Conservation (phyloP, 2,113 vertebrate genomes). For the Regulus satrapa region DNA sequence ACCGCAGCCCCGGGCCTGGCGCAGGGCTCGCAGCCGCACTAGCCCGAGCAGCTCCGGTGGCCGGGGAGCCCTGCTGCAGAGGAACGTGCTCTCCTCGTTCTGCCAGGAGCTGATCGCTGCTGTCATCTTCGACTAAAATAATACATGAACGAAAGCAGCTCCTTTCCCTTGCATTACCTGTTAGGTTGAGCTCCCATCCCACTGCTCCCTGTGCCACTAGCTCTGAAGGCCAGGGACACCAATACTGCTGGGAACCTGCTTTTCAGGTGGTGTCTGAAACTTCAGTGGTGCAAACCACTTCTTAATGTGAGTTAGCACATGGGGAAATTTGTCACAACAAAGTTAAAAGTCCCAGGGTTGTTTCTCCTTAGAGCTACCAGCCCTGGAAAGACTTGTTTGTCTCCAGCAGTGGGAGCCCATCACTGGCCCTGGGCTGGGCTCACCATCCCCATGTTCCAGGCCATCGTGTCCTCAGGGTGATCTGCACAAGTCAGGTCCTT, state of each 20-base stretch:
- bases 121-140: too few relatives aligned
- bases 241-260: rapidly evolving
- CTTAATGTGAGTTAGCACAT: rapidly evolving
- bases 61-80: not conserved
- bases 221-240: not conserved
- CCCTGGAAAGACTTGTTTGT: rapidly evolving
- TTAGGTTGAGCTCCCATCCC: too few relatives aligned
- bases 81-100: rapidly evolving
- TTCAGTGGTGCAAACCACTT: not conserved
- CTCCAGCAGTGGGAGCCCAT: too few relatives aligned
- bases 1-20: not conserved
- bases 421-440: not conserved
- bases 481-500: not conserved
- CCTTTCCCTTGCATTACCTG: rapidly evolving
- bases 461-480: rapidly evolving
- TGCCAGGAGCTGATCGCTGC: rapidly evolving
- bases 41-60: too few relatives aligned
- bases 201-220: rapidly evolving
- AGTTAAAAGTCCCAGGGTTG: not conserved
- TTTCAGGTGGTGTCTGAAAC: not conserved
- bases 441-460: rapidly evolving
- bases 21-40: rapidly evolving
- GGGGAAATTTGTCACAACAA: too few relatives aligned
- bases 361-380: not conserved
- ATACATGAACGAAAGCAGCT: not conserved